Percentiles rank a stretch among this genome's conserved stretches.
These are phyloP conservation scores for Acanthurus tractus DNA, from an alignment of 2,797 vertebrate genomes.

Conservation along the genomic window DNA sequence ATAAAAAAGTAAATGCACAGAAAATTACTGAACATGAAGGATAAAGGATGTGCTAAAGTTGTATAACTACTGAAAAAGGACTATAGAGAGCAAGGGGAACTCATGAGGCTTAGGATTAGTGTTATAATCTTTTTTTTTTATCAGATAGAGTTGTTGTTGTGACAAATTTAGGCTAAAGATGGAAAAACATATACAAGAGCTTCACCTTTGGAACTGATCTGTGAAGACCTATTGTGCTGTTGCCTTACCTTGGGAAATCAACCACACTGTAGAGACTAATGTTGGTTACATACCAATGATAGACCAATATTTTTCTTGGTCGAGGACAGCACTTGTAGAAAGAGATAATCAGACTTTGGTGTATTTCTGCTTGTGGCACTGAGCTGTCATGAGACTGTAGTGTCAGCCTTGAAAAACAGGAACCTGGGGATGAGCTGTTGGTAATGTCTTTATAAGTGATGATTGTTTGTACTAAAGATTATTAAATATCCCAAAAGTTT, in stretches of 20 bases:
- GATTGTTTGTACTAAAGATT: conserved; percentile 10
- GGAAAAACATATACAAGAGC: background rate
- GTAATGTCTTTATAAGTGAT: background rate
- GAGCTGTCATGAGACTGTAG: conserved; percentile 2
- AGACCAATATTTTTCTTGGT: background rate
- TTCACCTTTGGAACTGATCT: background rate
- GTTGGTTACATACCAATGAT: background rate
- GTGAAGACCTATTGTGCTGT: too few relatives aligned
- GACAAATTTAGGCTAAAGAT: background rate
- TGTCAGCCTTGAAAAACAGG: background rate
- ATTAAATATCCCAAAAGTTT: background rate
- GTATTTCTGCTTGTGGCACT: background rate
- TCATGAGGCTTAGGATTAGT: background rate
- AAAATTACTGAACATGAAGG: background rate
- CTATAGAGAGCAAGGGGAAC: too few relatives aligned
- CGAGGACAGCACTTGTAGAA: background rate
- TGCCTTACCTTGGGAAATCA: background rate
- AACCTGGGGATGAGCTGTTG: background rate
- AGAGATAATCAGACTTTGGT: background rate
- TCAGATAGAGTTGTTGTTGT: too few relatives aligned
- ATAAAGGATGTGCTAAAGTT: background rate
- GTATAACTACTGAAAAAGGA: background rate
- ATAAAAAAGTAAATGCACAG: background rate
- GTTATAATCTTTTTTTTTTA: too few relatives aligned
- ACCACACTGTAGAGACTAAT: background rate